phyloP scores from a whole-genome alignment of 2,888 invertebrate species.

The Augiades crinisus region DNA sequence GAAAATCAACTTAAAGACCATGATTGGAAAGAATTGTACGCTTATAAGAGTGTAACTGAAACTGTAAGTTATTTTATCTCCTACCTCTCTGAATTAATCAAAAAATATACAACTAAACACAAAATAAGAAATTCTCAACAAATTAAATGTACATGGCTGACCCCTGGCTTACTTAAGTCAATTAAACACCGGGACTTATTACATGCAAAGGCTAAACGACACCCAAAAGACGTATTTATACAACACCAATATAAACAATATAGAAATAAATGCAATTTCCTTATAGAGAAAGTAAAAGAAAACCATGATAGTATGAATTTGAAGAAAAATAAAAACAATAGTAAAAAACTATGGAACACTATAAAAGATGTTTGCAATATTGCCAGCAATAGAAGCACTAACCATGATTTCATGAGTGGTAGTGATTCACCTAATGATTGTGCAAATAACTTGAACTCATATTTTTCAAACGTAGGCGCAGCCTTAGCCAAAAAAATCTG shows the following conservation, averaged over 20 bases:
- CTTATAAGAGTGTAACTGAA: not conserved
- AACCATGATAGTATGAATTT: not conserved
- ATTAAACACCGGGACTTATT: not conserved
- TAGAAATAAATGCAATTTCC: not conserved
- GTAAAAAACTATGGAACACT: not conserved
- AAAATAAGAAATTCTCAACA: not conserved
- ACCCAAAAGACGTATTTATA: not conserved
- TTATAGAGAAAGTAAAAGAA: not conserved
- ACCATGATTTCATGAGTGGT: no score
- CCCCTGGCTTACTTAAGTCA: not conserved
- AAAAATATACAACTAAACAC: not conserved
- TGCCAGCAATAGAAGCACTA: no score
- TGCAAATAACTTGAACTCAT: no score
- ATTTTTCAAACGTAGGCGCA: no score
- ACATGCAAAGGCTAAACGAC: not conserved
- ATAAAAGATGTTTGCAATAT: not conserved
- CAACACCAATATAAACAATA: not conserved
- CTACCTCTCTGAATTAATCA: not conserved
- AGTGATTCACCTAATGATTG: no score
- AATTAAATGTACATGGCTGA: not conserved
- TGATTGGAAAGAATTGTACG: not conserved
- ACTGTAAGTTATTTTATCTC: not conserved
- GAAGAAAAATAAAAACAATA: not conserved
- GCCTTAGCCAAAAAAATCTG: no score
- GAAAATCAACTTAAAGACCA: not conserved